Base-by-base conservation (phyloP, 1,140 invertebrate species). In the Plutomurus gul region DNA sequence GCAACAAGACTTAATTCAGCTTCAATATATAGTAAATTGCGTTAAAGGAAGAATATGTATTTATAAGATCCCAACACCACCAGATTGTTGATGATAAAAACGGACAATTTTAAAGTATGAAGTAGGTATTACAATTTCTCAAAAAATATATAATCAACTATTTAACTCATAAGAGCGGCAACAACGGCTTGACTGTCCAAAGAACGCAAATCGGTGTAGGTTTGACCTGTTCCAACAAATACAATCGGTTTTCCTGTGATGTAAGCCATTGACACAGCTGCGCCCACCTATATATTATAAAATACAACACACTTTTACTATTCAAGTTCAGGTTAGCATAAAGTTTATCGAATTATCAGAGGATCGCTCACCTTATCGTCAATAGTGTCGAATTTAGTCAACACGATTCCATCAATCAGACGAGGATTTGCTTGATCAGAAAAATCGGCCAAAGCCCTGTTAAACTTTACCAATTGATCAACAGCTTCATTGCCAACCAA, bases 401-500 rank as follows among this genome's bases (percentile, higher is more conserved):
- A 89, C 4, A 99, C 96, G 82, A 99, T 99, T 27, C 97, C 97
- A 88, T 99, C 97, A 84, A 99, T 99, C 65, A 95, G 91, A 87
- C 96, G 95, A 1, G 95, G 94, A 87, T 93, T 93, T n/a, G 87
- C 86, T 25, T 92, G 92, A 77, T 91, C 91, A 25, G 94, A 95
- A 85, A 94, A 93, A 87, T 96, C 95, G 11, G 94, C 94, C 13
- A 99, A 88, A 3, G 97, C 96, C 86, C 98, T 95, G 88, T 99
- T 99, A 87, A 99, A 99, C 88, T 99, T 99, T 0, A 96, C 93
- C 51, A 99, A 89, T 87, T 99, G 98, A 89, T 99, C 98, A 27
- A 99, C 97, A 60, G 98, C 98, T 87, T 99, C 98, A 87, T 99
- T 99, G n/a, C 98, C 98, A 16, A 99, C 98, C 1, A 99, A 88